These are phyloP conservation scores for Phylloscopus trochiloides DNA, from an alignment of 2,113 vertebrate genomes.

Conservation along the genomic window DNA sequence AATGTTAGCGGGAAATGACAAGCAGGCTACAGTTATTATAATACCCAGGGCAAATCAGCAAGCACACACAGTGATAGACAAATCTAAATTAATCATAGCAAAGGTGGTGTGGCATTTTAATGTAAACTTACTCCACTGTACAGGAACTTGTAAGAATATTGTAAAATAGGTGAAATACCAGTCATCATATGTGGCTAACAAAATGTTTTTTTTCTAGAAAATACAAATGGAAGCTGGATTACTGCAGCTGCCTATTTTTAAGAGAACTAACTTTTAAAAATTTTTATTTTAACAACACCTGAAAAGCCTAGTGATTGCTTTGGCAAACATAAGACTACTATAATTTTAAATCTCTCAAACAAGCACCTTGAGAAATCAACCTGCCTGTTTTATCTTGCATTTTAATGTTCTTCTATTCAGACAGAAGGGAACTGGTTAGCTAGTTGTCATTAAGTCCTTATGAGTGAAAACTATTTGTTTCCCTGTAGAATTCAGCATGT, in stretches of 20 bases:
- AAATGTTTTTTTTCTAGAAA: conserved; percentile 42
- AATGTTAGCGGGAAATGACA: conserved; percentile 66
- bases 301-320: conserved; percentile 46
- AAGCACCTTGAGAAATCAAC: neutral
- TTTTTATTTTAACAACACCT: conserved; percentile 43
- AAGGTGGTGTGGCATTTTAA: conserved; percentile 71
- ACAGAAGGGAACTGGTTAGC: neutral
- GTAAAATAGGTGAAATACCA: conserved; percentile 15
- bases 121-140: conserved; percentile 53
- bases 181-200: neutral
- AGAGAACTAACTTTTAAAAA: neutral
- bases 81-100: conserved; percentile 75
- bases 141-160: conserved; percentile 47
- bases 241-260: neutral
- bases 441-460: conserved; percentile 43
- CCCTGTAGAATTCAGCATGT: conserved; percentile 18
- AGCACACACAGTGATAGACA: conserved; percentile 72
- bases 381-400: conserved; percentile 18
- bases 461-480: conserved; percentile 29
- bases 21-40: conserved; percentile 71
- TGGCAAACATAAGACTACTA: conserved; percentile 9
- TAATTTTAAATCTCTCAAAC: neutral
- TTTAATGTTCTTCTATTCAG: conserved; percentile 4
- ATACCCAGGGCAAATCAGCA: conserved; percentile 76
- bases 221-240: conserved; percentile 9